Evolutionary conservation across 2,888 invertebrate species (phyloP), one percentile per base, ranked within the genome.

Genomic region (Elegia similella): DNA sequence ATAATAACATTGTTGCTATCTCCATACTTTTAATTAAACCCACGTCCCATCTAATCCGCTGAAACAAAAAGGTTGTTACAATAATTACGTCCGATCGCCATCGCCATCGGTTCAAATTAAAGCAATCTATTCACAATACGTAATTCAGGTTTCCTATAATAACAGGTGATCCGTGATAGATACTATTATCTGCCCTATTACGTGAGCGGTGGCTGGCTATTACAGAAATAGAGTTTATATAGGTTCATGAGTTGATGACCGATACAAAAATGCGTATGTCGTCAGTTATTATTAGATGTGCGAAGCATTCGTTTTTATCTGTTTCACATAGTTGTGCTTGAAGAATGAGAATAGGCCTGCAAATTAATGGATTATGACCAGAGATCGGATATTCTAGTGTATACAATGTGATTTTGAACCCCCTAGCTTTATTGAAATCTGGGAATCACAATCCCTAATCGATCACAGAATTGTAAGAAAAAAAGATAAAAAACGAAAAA

Each of bases 71-170:
- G 50, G 34, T 8, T 34, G 34, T 8, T 34, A 12, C 50, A 50
- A 34, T 50, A 50, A 50, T 50, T 50, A 50, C 34, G 50, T 34
- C 12, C 50, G 50, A 50, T 54, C 53, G 53, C 15, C 30, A 43
- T 32, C 53, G 59, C 52, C 23, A 23, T 23, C 23, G 61, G 47
- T 55, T 43, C 55, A 58, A 69, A 75, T 73, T 75, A 75, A 75
- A 67, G 69, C 70, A 70, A 75, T 72, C 73, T 69, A 66, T 66
- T 66, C 64, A 61, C 62, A 62, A 70, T 70, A 66, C 64, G 62
- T 70, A 72, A 75, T 75, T 71, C 75, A 63, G 69, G 73, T 71
- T 74, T 63, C 60, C 61, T 64, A 70, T 77, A 76, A 77, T 76
- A 68, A 73, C 72, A 65, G 63, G 63, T 62, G 64, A 34, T 50